A percentile compares a stretch with the other conserved stretches of the same genome.
Conservation (phyloP, 1,140 invertebrate genomes). For the Diabrotica undecimpunctata region DNA sequence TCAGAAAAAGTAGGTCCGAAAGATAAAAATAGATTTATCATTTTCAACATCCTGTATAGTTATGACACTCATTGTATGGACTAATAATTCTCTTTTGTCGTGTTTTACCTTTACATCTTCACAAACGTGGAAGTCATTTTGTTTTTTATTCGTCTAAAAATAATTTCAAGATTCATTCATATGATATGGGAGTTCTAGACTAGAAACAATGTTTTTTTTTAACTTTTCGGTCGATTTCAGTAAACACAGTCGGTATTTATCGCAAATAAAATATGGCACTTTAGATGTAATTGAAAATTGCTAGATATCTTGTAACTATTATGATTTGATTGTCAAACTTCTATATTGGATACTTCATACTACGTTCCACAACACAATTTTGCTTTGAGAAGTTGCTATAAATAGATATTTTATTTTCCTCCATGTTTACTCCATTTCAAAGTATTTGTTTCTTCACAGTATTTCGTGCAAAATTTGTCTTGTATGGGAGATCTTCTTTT, state of each 20-base stretch:
- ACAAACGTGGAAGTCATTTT: slow-evolving; percentile 4
- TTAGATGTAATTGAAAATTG: neutral
- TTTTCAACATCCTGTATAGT: neutral
- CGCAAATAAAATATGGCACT: neutral
- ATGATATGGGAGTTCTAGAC: slow-evolving; percentile 10
- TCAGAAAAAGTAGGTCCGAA: neutral
- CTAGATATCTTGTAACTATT: too few relatives aligned
- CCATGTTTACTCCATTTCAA: too few relatives aligned
- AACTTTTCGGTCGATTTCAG: neutral
- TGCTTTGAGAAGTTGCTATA: too few relatives aligned
- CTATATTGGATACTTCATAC: too few relatives aligned
- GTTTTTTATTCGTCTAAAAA: neutral
- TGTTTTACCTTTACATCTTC: neutral
- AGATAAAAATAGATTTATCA: neutral
- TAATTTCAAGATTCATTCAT: neutral
- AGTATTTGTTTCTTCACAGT: too few relatives aligned
- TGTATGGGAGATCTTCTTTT: too few relatives aligned
- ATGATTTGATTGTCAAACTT: too few relatives aligned
- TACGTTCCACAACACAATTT: too few relatives aligned
- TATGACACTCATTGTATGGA: neutral
- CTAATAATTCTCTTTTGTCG: neutral
- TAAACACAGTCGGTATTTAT: neutral
- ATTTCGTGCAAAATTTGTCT: too few relatives aligned
- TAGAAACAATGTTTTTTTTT: slow-evolving; percentile 1
- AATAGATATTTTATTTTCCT: too few relatives aligned